Evolutionary conservation across 2,888 invertebrate genomes (phyloP).

Genomic region (Tolmerus cingulatus): DNA sequence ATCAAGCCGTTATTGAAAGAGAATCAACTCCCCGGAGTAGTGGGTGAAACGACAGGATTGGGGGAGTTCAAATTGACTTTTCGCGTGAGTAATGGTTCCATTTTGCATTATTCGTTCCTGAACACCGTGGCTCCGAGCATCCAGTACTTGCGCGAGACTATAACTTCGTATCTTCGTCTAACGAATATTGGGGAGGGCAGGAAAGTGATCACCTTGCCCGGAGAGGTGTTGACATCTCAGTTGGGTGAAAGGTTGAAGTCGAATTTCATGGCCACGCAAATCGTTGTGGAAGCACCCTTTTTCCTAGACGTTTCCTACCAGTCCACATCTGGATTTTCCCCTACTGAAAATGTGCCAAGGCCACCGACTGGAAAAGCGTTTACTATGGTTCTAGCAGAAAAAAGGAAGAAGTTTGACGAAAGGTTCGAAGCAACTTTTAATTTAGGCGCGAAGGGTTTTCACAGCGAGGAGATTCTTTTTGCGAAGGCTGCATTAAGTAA

Average conservation of each 20-base stretch:
- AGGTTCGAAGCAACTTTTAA: conserved; percentile 85
- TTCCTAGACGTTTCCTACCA: conserved; percentile 85
- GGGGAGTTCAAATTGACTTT: conserved; percentile 75
- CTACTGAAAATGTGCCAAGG: conserved; percentile 61
- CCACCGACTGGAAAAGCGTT: conserved; percentile 72
- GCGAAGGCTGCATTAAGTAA: conserved; percentile 91
- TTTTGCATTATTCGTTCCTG: conserved; percentile 76
- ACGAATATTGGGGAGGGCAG: conserved; percentile 66
- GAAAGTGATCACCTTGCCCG: conserved; percentile 69
- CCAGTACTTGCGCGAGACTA: conserved; percentile 77
- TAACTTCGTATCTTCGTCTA: conserved; percentile 74
- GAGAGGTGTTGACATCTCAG: conserved; percentile 67
- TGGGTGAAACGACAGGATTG: conserved; percentile 79
- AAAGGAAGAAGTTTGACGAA: conserved; percentile 72
- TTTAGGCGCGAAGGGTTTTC: conserved; percentile 75
- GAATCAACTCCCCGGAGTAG: conserved; percentile 60
- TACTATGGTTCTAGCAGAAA: conserved; percentile 69
- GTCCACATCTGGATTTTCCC: conserved; percentile 72
- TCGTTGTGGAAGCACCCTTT: conserved; percentile 81
- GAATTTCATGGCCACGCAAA: conserved; percentile 81
- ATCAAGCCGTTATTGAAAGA: conserved; percentile 55
- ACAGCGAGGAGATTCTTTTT: conserved; percentile 72
- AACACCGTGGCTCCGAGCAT: conserved; percentile 76
- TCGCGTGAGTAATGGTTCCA: conserved; percentile 65
- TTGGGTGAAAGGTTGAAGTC: conserved; percentile 71